These are phyloP conservation scores for Arnoldichthys spilopterus DNA, from an alignment of 2,797 vertebrate genomes.

Conservation along the genomic window DNA sequence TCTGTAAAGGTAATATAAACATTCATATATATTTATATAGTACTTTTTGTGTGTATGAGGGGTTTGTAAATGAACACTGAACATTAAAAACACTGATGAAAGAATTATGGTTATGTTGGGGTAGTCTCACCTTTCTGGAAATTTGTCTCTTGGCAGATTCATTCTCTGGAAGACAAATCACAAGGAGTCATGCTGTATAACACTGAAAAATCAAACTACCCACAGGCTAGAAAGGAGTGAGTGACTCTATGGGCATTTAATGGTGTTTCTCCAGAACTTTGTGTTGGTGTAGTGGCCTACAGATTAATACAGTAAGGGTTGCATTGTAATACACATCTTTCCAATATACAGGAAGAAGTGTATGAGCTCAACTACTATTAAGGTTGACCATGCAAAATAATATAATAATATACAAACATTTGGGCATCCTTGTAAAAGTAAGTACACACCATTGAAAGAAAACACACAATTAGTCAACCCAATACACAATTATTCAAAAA, in stretches of 20 bases:
- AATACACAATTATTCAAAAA: neutral
- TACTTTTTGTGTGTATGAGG: neutral
- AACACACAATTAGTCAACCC: neutral
- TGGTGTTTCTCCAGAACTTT: neutral
- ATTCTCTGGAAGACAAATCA: slow-evolving; percentile 69
- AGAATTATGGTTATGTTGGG: neutral
- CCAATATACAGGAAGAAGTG: too few species aligned
- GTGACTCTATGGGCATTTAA: neutral
- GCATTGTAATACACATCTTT: too few species aligned
- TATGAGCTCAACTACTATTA: too few species aligned
- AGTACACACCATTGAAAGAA: too few species aligned
- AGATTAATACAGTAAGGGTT: too few species aligned
- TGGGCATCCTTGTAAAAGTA: too few species aligned
- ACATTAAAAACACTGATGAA: neutral
- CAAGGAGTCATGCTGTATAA: neutral
- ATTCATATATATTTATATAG: neutral
- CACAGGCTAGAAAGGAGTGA: neutral
- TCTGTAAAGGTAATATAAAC: neutral
- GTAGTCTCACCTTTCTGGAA: slow-evolving; percentile 60
- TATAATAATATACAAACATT: too few species aligned
- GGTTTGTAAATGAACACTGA: neutral
- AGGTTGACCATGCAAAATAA: too few species aligned
- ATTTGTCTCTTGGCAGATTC: slow-evolving; percentile 61
- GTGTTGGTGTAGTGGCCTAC: neutral
- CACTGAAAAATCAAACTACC: neutral